Evolutionary conservation across 2,888 invertebrate genomes (phyloP).

Genomic region (Conus canariensis): DNA sequence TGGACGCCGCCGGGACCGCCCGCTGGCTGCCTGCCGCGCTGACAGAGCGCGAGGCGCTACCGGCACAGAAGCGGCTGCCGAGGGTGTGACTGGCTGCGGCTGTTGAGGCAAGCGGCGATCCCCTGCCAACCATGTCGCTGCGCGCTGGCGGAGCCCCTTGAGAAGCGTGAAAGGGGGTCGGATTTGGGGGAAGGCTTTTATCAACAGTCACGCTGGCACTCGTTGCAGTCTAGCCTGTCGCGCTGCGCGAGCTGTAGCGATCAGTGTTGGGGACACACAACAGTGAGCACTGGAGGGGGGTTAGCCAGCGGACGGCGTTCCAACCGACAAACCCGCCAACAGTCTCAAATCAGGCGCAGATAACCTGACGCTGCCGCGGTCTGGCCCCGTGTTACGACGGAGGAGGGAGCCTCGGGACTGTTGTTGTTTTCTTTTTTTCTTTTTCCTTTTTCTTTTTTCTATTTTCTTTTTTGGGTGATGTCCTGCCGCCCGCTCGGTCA

Average conservation of each 20-base stretch:
- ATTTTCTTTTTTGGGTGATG: no score
- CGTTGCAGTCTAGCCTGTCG: slow-evolving; percentile 34
- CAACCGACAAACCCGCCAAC: not conserved
- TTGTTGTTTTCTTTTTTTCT: not conserved
- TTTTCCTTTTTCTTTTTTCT: no score
- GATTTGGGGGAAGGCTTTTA: slow-evolving; percentile 35
- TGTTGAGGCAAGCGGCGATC: slow-evolving; percentile 21
- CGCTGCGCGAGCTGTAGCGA: not conserved
- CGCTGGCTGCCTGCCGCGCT: not conserved
- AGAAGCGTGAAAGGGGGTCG: slow-evolving; percentile 38
- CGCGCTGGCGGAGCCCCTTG: slow-evolving; percentile 25
- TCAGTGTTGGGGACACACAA: not conserved
- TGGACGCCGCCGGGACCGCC: not conserved
- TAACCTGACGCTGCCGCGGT: not conserved
- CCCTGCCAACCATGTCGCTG: slow-evolving; percentile 41
- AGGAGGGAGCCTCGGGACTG: not conserved
- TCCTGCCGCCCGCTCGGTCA: no score
- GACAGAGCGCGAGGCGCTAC: slow-evolving; percentile 13
- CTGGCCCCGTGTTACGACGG: not conserved
- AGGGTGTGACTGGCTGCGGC: slow-evolving; percentile 35
- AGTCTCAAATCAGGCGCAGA: slow-evolving; percentile 1
- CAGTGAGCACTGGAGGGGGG: slow-evolving; percentile 37
- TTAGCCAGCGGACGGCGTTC: not conserved
- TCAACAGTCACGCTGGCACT: slow-evolving; percentile 41
- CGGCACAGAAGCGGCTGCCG: slow-evolving; percentile 27